A percentile compares a stretch with the other conserved stretches of the same genome.
phyloP scores from a whole-genome alignment of 2,797 vertebrate species.

The Pseudocheirus occidentalis region DNA sequence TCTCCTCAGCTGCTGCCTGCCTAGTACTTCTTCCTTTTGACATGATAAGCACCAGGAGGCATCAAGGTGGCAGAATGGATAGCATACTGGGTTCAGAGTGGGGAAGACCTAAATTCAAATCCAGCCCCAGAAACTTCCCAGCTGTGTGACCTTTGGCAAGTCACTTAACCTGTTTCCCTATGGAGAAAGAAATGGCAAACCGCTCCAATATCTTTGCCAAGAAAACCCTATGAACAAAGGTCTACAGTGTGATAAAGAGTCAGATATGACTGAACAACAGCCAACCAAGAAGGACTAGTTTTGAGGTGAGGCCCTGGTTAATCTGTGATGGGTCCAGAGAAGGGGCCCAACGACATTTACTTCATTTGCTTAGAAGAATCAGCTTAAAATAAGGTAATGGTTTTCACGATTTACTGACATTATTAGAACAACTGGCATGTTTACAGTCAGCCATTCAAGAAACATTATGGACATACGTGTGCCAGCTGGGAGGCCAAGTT shows the following conservation, averaged over 20 bases:
- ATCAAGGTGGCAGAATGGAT: neutral
- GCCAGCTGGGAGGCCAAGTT: too few species aligned
- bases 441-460: too few species aligned
- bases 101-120: neutral
- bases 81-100: neutral
- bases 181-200: neutral
- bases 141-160: neutral
- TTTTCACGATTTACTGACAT: too few species aligned
- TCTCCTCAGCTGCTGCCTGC: neutral
- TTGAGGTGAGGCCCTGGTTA: neutral
- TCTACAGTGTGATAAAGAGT: neutral
- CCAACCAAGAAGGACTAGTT: neutral
- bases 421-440: too few species aligned
- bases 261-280: neutral
- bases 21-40: neutral
- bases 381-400: neutral
- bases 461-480: too few species aligned
- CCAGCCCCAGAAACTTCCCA: neutral
- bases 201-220: neutral
- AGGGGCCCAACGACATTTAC: neutral
- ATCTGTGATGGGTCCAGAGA: neutral
- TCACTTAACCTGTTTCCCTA: neutral
- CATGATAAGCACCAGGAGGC: neutral
- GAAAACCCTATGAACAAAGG: neutral
- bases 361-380: neutral